Percentiles rank a stretch among this genome's conserved stretches.
These are phyloP conservation scores for Eurois occulta DNA, from an alignment of 2,888 invertebrate species.

Conservation along the genomic window DNA sequence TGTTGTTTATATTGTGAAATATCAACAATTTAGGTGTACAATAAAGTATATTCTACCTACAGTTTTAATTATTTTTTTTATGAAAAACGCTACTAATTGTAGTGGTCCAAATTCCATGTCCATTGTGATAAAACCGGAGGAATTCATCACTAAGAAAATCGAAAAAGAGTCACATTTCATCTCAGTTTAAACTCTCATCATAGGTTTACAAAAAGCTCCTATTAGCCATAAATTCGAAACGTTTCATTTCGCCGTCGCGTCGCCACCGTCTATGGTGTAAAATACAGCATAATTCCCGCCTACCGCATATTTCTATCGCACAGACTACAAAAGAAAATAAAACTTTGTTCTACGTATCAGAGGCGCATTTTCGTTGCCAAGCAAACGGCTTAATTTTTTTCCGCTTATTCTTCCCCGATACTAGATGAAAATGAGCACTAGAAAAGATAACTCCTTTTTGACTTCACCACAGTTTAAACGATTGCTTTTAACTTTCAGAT, in stretches of 20 bases:
- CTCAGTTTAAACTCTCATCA: slow-evolving; percentile 35
- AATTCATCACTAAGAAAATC: not conserved
- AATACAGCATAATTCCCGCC: slow-evolving; percentile 50
- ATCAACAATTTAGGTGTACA: not conserved
- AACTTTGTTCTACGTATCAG: slow-evolving; percentile 8
- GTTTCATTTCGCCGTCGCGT: slow-evolving; percentile 50
- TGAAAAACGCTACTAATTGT: not conserved
- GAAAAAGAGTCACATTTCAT: slow-evolving; percentile 8
- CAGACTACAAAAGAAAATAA: slow-evolving; percentile 36
- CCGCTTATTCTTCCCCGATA: not conserved
- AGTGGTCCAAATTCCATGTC: not conserved
- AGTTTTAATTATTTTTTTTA: no score
- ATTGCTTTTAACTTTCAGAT: not conserved
- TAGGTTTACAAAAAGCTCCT: slow-evolving; percentile 39
- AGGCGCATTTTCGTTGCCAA: slow-evolving; percentile 6
- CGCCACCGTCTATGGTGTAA: slow-evolving; percentile 34
- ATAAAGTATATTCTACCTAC: not conserved
- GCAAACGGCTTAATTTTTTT: not conserved
- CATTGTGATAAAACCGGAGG: not conserved
- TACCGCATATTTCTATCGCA: slow-evolving; percentile 35
- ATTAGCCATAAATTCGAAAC: slow-evolving; percentile 53
- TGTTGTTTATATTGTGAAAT: not conserved
- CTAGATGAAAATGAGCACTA: not conserved
- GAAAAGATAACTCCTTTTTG: not conserved
- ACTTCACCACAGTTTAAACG: not conserved